Evolutionary conservation across 1,140 invertebrate genomes (phyloP), one percentile per base, ranked within the genome.

Genomic region (Marisa cornuarietis): DNA sequence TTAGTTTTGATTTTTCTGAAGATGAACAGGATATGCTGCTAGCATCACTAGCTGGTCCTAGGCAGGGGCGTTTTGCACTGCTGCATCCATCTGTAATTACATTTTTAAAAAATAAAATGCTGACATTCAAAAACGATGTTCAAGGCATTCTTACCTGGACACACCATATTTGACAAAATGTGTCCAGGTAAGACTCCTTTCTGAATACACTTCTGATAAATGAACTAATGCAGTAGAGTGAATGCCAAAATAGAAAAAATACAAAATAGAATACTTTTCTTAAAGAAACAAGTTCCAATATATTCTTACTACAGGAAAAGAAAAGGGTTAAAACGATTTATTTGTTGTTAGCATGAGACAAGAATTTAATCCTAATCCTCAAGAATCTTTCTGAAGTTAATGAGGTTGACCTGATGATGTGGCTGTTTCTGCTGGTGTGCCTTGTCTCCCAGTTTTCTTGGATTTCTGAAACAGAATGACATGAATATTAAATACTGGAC

Each of bases 401-500:
- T 13, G 58, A 78, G 52, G 73, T 78, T 75, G 69, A 83, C 80
- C 80, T 80, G 75, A 74, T 63, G 76, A 71, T 66, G 79, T 77
- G 24, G 69, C 71, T 66, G 83, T 79, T 76, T 84, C 83, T 78
- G 77, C 65, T 51, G 80, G 26, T 66, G 62, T 58, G 79, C 84
- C 87, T 63, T 91, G 61, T 84, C 86, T 89, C 54, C 82, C 84
- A 85, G 93, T 88, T 80, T 91, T 94, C 83, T 94, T 94, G 8
- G 92, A 92, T 85, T 88, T 89, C 86, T 92, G 82, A 83, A 80
- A 79, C 73, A 77, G 68, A 82, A 81, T 76, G 77, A 31, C 54
- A 68, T 65, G n/a, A 22, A 49, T 49, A n/a, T 14, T 61, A n/a
- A 42, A 54, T 26, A 10, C 54, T 14, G 54, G 16, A 14, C 16